phyloP scores from a whole-genome alignment of 2,113 vertebrate species.

The Murina feae region DNA sequence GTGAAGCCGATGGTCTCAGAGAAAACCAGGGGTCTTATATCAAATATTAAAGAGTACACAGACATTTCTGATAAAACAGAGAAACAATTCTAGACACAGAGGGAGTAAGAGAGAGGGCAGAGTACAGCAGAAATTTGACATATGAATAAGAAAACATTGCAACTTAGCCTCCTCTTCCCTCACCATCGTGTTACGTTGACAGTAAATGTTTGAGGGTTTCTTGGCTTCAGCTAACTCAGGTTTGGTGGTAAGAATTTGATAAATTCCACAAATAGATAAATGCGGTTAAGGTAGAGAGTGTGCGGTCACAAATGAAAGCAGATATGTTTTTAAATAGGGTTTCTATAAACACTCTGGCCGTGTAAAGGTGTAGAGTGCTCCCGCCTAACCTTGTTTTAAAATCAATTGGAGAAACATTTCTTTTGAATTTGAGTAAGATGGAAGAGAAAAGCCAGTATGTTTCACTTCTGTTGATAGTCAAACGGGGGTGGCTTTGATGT shows the following conservation, averaged over 20 bases:
- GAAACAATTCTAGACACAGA: background rate
- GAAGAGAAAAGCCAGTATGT: background rate
- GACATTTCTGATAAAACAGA: background rate
- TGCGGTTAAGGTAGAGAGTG: background rate
- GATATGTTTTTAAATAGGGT: background rate
- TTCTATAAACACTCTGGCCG: background rate
- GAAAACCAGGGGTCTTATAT: background rate
- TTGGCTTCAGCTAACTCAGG: background rate
- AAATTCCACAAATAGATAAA: background rate
- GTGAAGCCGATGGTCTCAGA: background rate
- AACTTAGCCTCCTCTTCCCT: no score
- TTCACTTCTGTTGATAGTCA: background rate
- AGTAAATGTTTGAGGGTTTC: background rate
- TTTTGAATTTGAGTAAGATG: background rate
- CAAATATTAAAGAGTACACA: background rate
- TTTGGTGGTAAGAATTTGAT: background rate
- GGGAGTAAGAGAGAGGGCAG: background rate
- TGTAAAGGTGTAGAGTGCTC: accelerated
- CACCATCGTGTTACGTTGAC: no score
- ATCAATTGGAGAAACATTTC: background rate
- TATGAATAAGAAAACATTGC: background rate
- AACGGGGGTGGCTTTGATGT: constrained; percentile 6
- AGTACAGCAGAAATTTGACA: background rate
- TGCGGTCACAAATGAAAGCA: background rate
- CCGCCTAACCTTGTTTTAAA: background rate